Conservation (phyloP, 1,140 invertebrate genomes). For the Asobara japonica region DNA sequence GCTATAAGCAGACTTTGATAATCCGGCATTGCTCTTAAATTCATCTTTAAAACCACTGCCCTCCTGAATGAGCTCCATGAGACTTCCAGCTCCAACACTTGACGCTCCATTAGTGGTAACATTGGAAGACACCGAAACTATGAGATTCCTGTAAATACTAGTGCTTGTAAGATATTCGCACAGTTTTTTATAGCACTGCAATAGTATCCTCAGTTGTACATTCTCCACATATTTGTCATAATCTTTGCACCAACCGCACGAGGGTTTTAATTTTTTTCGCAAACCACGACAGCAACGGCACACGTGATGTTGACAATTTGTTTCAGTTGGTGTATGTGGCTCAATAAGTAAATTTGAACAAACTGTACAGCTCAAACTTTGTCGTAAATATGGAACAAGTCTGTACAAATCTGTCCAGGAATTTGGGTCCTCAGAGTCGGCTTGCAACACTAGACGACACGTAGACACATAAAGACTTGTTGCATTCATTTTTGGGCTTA, state of each 20-base stretch:
- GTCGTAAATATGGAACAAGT: constrained; percentile 83
- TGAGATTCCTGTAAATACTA: constrained; percentile 73
- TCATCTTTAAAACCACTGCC: constrained; percentile 82
- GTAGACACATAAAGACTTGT: constrained; percentile 86
- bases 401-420: constrained; percentile 85
- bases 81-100: constrained; percentile 66
- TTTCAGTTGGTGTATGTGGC: constrained; percentile 82
- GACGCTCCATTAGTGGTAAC: constrained; percentile 61
- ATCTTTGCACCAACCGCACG: constrained; percentile 86
- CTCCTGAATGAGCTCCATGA: constrained; percentile 82
- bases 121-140: constrained; percentile 64
- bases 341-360: constrained; percentile 85
- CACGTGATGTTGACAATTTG: constrained; percentile 89
- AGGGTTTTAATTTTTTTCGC: constrained; percentile 84
- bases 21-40: constrained; percentile 75
- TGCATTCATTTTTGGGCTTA: constrained; percentile 75
- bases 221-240: constrained; percentile 86
- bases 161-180: constrained; percentile 84
- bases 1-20: constrained; percentile 77
- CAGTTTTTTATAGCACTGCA: constrained; percentile 89
- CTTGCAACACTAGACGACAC: constrained; percentile 81
- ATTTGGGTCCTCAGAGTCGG: constrained; percentile 73
- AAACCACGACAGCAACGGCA: constrained; percentile 84
- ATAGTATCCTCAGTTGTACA: constrained; percentile 79
- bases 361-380: constrained; percentile 88